Conservation (phyloP, 2,113 vertebrate genomes). For the Melanocharis versteri region DNA sequence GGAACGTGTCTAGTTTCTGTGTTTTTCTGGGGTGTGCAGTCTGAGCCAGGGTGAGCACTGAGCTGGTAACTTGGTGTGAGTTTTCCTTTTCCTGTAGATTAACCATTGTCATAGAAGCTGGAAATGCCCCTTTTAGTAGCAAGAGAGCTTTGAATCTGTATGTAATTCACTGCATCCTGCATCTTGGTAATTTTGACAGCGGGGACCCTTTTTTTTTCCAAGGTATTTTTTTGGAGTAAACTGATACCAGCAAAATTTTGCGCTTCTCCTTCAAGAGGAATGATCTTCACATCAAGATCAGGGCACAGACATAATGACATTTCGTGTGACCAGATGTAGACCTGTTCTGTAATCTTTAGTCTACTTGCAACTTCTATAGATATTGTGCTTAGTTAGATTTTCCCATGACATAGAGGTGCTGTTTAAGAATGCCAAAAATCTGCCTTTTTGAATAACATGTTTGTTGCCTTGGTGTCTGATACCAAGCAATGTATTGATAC, state of each 20-base stretch:
- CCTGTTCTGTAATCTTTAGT: not conserved
- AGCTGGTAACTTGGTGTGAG: not conserved
- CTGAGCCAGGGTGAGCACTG: not conserved
- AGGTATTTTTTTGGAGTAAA: not conserved
- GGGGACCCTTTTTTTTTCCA: fast-evolving
- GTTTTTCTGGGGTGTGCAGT: not conserved
- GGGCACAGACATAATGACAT: not conserved
- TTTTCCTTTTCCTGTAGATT: not conserved
- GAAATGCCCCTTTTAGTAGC: not conserved
- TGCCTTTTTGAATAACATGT: not conserved
- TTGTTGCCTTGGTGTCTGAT: not conserved
- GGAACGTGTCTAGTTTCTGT: not conserved
- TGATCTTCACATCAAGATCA: not conserved
- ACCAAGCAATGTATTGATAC: not conserved
- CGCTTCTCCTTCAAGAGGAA: not conserved
- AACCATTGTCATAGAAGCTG: not conserved
- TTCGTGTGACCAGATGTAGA: not conserved
- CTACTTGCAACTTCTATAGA: not conserved
- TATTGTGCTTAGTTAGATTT: not conserved
- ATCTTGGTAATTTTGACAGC: not conserved
- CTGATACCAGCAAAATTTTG: not conserved
- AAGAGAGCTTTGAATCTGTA: not conserved
- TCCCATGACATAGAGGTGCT: not conserved
- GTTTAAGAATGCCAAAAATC: not conserved
- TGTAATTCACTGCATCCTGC: not conserved